Evolutionary conservation across 2,113 vertebrate genomes (phyloP), one percentile per base, ranked within the genome.

Genomic region (Lasiurus borealis): DNA sequence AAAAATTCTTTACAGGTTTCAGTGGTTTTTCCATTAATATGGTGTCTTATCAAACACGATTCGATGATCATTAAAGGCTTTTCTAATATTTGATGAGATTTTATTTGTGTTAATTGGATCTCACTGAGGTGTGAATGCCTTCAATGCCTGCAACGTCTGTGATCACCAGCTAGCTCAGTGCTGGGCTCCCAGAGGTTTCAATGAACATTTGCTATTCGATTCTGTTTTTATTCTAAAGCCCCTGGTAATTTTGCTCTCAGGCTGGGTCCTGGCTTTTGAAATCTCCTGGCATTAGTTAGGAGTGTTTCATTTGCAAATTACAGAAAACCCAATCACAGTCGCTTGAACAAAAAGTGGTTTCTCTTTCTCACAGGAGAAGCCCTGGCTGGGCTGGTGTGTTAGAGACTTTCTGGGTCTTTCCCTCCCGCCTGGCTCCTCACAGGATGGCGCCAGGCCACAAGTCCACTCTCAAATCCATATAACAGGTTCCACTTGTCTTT

Each of bases 301-400:
- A 77, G 62, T 57, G 19, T 31, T 83, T 90, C 36, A 46, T 54
- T 57, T 95, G 59, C 14, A 94, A 96, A 57, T 23, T 11, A 85
- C 11, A 72, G 80, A 94, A 93, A 94, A 69, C 6, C 8, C 71
- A 46, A 50, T 13, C 25, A 78, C 54, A 25, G 3, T 21, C 34
- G 46, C 23, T 88, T 78, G 36, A 80, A 93, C 21, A 36, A 71
- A 89, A 4, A 48, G 23, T 76, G 59, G 25, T 31, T 69, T 94
- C 8, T 78, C 44, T 90, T 68, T 25, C 80, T 76, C 73, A n/a
- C 15, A 0, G 6, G 75, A 73, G 57, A 68, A 84, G 46, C 72
- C 88, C 27, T 18, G 9, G 27, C 40, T 23, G 78, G 48, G 23
- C 27, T 3, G 8, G 40, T 5, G 15, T 14, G 25, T 50, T 18